Percentiles rank a stretch among this genome's conserved stretches.
Conservation (phyloP, 1,140 invertebrate species). For the Heliothis virescens region DNA sequence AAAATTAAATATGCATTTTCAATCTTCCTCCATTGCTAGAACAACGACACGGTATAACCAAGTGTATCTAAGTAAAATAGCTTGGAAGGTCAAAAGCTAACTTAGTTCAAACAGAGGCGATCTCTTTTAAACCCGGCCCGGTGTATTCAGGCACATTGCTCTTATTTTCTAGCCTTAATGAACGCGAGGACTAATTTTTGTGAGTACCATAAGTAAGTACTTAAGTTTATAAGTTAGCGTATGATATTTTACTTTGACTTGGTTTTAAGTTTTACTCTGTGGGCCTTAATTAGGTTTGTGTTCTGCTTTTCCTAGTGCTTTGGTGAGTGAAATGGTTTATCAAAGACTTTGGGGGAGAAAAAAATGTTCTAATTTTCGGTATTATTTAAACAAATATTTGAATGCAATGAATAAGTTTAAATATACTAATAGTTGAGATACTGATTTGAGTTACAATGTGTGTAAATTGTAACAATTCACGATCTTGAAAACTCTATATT, state of each 20-base stretch:
- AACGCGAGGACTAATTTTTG: conserved; percentile 37
- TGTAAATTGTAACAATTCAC: too few relatives aligned
- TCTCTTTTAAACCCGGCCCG: conserved; percentile 29
- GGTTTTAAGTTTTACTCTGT: conserved; percentile 2
- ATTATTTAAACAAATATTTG: not conserved
- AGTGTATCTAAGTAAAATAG: conserved; percentile 9
- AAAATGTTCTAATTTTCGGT: not conserved
- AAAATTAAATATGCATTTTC: conserved; percentile 37
- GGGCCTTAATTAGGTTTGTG: conserved; percentile 12
- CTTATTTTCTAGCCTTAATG: conserved; percentile 38
- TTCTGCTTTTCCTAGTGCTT: not conserved
- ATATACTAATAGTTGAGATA: too few relatives aligned
- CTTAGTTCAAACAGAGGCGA: conserved; percentile 19
- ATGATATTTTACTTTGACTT: conserved; percentile 19
- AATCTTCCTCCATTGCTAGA: conserved; percentile 22
- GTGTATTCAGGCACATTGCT: conserved; percentile 22
- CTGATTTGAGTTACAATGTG: too few relatives aligned
- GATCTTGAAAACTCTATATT: too few relatives aligned
- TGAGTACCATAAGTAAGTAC: conserved; percentile 22
- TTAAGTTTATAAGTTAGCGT: conserved; percentile 16
- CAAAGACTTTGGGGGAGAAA: too few relatives aligned
- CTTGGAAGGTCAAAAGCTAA: not conserved
- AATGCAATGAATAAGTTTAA: too few relatives aligned
- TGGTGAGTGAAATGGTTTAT: not conserved
- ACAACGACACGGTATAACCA: not conserved